phyloP scores from a whole-genome alignment of 2,888 invertebrate species.

The Luperina testacea region DNA sequence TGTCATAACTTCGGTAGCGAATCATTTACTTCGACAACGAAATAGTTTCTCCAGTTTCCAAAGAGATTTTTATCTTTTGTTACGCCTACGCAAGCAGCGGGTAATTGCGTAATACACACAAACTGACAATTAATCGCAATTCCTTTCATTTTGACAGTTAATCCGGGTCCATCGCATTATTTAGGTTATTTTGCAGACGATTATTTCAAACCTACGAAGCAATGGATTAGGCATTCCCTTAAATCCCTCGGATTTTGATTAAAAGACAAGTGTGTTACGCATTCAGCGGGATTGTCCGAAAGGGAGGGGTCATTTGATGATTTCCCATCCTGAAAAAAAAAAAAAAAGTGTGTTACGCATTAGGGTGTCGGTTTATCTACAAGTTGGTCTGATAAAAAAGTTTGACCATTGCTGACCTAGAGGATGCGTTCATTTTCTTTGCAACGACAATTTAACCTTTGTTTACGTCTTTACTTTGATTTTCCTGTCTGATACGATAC shows the following conservation, averaged over 20 bases:
- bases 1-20: background rate
- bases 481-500: slow-evolving; percentile 14
- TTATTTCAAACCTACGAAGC: background rate
- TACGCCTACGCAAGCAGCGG: background rate
- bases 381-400: background rate
- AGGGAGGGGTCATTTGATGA: too few relatives aligned
- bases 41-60: background rate
- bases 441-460: slow-evolving; percentile 31
- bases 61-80: background rate
- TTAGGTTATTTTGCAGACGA: background rate
- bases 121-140: too few relatives aligned
- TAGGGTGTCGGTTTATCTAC: background rate
- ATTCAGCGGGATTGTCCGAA: too few relatives aligned
- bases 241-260: background rate
- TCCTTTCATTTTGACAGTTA: background rate
- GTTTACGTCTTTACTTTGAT: slow-evolving; percentile 32
- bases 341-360: too few relatives aligned
- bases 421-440: slow-evolving; percentile 47
- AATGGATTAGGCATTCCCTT: background rate
- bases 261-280: background rate
- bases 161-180: background rate
- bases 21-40: background rate
- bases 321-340: too few relatives aligned
- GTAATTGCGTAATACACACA: too few relatives aligned
- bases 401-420: slow-evolving; percentile 23